These are phyloP conservation scores for Drosophila mulleri DNA, from an alignment of 2,888 invertebrate genomes.

Conservation along the genomic window DNA sequence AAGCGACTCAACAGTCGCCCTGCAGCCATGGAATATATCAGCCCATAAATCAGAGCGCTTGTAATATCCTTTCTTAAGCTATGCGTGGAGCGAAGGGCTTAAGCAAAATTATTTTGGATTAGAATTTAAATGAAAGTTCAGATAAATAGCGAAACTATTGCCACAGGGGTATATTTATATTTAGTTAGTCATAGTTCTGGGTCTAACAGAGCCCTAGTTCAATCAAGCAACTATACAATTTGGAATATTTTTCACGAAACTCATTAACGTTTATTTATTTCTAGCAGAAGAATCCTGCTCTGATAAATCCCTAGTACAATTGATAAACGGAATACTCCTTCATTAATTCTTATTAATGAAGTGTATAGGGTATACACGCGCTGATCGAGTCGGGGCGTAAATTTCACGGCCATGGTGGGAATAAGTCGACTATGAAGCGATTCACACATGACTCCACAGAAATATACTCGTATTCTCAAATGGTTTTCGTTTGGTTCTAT, in stretches of 20 bases:
- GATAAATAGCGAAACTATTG: neutral
- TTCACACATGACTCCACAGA: constrained; percentile 62
- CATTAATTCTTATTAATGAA: neutral
- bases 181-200: too few species aligned
- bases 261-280: neutral
- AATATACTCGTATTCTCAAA: constrained; percentile 48
- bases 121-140: neutral
- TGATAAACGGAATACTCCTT: neutral
- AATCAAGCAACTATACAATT: too few species aligned
- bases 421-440: constrained; percentile 48
- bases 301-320: neutral
- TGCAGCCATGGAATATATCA: neutral
- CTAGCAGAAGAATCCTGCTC: neutral
- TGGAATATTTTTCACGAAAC: neutral
- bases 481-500: constrained; percentile 42
- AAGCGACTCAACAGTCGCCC: constrained; percentile 12
- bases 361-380: constrained; percentile 17
- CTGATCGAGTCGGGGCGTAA: constrained; percentile 25
- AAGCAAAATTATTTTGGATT: neutral
- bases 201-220: neutral
- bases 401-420: constrained; percentile 60
- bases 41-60: neutral
- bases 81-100: neutral
- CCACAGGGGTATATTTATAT: too few species aligned
- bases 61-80: neutral